These are phyloP conservation scores for Trichogramma pretiosum DNA, from an alignment of 1,140 invertebrate genomes.

Conservation along the genomic window DNA sequence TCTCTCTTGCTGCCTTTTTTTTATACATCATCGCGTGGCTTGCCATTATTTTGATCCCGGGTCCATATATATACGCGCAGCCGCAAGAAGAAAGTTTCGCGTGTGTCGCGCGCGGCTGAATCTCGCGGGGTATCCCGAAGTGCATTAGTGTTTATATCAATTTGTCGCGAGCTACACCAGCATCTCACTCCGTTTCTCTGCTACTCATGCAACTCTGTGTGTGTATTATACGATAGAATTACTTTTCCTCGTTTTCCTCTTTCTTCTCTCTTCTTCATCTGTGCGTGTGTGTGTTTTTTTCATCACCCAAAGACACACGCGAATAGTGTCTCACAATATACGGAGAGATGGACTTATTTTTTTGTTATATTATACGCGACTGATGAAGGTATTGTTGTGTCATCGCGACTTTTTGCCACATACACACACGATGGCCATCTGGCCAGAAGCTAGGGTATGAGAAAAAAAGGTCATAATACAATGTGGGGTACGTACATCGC, in stretches of 20 bases:
- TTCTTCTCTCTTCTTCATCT: slow-evolving; percentile 11
- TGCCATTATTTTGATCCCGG: slow-evolving; percentile 34
- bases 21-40: slow-evolving; percentile 29
- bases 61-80: not conserved
- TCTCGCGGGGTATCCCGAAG: slow-evolving; percentile 26
- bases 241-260: too few relatives aligned
- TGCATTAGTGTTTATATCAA: slow-evolving; percentile 35
- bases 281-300: slow-evolving; percentile 14
- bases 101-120: slow-evolving; percentile 13
- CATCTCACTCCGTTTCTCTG: slow-evolving; percentile 20
- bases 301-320: too few relatives aligned
- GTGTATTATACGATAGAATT: too few relatives aligned
- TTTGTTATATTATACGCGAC: too few relatives aligned
- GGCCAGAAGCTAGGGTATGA: too few relatives aligned
- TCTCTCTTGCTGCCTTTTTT: slow-evolving; percentile 1
- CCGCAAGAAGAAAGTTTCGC: not conserved
- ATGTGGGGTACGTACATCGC: too few relatives aligned
- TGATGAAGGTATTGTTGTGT: too few relatives aligned
- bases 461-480: too few relatives aligned
- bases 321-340: too few relatives aligned
- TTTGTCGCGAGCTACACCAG: slow-evolving; percentile 26
- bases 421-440: too few relatives aligned
- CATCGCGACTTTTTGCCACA: too few relatives aligned
- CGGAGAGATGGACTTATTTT: too few relatives aligned
- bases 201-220: slow-evolving; percentile 14